Conservation (phyloP, 2,113 vertebrate species). For the Cariama cristata region DNA sequence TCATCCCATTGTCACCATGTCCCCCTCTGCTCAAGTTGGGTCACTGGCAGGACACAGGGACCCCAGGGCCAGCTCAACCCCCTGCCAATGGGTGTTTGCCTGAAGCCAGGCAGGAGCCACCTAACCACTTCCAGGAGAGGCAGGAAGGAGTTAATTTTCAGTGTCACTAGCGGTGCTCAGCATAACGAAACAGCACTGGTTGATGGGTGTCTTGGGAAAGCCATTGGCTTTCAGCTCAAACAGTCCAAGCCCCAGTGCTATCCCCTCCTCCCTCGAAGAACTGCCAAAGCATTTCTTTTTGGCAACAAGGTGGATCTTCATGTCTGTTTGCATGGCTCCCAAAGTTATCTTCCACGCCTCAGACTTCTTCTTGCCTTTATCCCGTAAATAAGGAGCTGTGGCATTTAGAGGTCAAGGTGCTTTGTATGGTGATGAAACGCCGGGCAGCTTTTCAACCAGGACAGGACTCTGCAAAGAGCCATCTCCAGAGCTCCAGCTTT, state of each 20-base stretch:
- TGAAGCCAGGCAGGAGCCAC: not conserved
- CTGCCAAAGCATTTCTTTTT: not conserved
- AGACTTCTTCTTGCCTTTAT: not conserved
- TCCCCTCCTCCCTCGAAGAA: not conserved
- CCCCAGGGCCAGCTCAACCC: not conserved
- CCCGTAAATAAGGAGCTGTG: not conserved
- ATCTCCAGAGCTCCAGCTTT: not conserved
- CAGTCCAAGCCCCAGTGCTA: not conserved
- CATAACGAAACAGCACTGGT: accelerated
- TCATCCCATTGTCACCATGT: not conserved
- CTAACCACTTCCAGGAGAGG: not conserved
- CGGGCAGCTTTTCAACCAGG: not conserved
- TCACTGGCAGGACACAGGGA: not conserved
- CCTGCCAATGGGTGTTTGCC: not conserved
- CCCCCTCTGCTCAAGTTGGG: not conserved
- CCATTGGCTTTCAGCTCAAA: not conserved
- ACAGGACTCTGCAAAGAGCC: not conserved
- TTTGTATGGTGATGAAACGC: not conserved
- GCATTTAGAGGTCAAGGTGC: not conserved
- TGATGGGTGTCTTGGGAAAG: not conserved
- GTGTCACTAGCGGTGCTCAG: not conserved
- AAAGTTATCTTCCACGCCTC: accelerated
- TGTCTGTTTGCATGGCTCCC: not conserved
- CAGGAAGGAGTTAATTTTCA: not conserved
- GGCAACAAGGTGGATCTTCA: not conserved